Evolutionary conservation across 2,797 vertebrate species (phyloP), one percentile per base, ranked within the genome.

Genomic region (Hippoglossus hippoglossus): DNA sequence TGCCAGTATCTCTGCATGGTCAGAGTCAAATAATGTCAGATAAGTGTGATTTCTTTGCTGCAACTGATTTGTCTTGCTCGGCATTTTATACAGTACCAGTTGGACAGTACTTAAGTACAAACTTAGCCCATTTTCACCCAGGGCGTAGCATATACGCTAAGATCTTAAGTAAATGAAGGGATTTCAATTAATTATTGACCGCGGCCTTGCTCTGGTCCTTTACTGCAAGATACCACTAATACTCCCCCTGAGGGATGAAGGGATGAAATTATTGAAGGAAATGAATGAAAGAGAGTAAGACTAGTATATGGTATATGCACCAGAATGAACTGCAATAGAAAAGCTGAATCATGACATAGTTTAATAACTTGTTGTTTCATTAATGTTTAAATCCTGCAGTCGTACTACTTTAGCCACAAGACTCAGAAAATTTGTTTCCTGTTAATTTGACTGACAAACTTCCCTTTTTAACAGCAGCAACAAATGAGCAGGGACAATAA

Each of bases 101-200:
- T 56, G 9, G 44, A 79, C 63, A 62, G 56, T 47, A 79, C 54
- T 60, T 78, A 83, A 80, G 71, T 81, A 76, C 74, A 81, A 85
- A 84, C 72, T 83, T 87, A 79, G 70, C 41, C 79, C 70, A 76
- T 79, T 87, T 87, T 75, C 75, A 80, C 75, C 68, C 59, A 13
- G 47, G 78, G 75, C 81, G 64, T 62, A 63, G 55, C 19, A 21
- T 21, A 49, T 77, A 66, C 76, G 77, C 79, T 69, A 72, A 87
- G 82, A 83, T 77, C 69, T 77, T 63, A 62, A 84, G 82, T 85
- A 88, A 87, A 88, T 85, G 84, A 90, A 89, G 82, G 87, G 88
- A 91, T 92, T 89, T 90, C 83, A 90, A 88, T 91, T 90, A 80
- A 90, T 90, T 83, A 89, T 81, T 90, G 86, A 86, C 79, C 83